Evolutionary conservation across 1,140 invertebrate genomes (phyloP), one percentile per base, ranked within the genome.

Genomic region (Zaprionus tsacasi): DNA sequence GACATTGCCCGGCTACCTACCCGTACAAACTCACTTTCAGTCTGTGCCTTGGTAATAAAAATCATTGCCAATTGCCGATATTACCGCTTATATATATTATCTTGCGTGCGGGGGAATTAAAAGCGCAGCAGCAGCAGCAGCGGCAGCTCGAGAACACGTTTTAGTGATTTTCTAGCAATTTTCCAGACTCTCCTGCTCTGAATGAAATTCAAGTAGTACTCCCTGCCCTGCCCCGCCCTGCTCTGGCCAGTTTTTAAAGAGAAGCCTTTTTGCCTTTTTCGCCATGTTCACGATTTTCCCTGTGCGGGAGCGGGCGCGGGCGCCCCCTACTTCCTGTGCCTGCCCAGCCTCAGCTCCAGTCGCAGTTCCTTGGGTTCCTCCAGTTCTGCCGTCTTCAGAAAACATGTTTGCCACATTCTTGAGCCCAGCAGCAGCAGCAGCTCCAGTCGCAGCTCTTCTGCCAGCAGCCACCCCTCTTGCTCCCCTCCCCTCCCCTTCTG

Each of bases 331-430:
- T 88, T 88, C 85, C 85, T 88, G 85, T 64, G 81, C 76, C 65
- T 43, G 38, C 36, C 45, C 43, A 48, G 40, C n/a, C 58, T 25
- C n/a, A 27, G 13, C 35, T 13, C 15, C 25, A 38, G 56, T 15
- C 17, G 10, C 38, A 38, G 15, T 21, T 21, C 21, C 21, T 21
- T 21, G 1, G 21, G 21, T 21, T 21, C 21, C 21, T 21, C 1
- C 21, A 21, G 21, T 21, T 21, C 1, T 21, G 21, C 21, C 1
- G 21, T 21, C 21, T 21, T 21, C 21, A 21, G 21, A 21, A 91
- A 91, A 91, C 88, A 91, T 91, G 88, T 91, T 91, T 91, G 88
- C 88, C 88, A 79, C 88, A 91, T 91, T 88, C 82, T 91, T 89
- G 63, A 21, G 66, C 67, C 68, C 76, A 68, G 54, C 21, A 21